These are phyloP conservation scores for Grammatotria lemairii DNA, from an alignment of 2,113 vertebrate genomes.

Conservation along the genomic window DNA sequence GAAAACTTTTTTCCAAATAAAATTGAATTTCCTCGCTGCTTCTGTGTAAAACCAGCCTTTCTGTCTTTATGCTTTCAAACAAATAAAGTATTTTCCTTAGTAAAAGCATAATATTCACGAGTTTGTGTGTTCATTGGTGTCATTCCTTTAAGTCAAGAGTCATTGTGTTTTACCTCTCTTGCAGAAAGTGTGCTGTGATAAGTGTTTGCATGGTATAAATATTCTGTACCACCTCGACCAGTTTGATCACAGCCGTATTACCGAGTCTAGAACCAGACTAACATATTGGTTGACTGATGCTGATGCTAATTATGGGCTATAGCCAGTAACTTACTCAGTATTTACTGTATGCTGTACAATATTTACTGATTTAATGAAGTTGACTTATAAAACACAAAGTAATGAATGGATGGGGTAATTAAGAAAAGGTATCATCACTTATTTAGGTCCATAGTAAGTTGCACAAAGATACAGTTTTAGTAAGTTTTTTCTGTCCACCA, in stretches of 20 bases:
- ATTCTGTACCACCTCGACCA: background rate
- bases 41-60: conserved; percentile 5
- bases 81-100: conserved; percentile 65
- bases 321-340: background rate
- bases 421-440: background rate
- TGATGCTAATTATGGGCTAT: background rate
- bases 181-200: background rate
- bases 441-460: background rate
- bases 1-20: background rate
- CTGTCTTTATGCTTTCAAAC: conserved; percentile 31
- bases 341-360: background rate
- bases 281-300: background rate
- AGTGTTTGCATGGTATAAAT: background rate
- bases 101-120: conserved; percentile 34
- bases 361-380: background rate
- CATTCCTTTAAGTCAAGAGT: background rate
- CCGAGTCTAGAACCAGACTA: background rate
- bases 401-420: background rate
- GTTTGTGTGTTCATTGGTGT: background rate
- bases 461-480: background rate
- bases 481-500: background rate
- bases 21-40: background rate
- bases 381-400: background rate
- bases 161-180: background rate
- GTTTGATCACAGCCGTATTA: background rate